Base-by-base conservation (phyloP, 2,113 vertebrate species). In the Hoplias malabaricus region DNA sequence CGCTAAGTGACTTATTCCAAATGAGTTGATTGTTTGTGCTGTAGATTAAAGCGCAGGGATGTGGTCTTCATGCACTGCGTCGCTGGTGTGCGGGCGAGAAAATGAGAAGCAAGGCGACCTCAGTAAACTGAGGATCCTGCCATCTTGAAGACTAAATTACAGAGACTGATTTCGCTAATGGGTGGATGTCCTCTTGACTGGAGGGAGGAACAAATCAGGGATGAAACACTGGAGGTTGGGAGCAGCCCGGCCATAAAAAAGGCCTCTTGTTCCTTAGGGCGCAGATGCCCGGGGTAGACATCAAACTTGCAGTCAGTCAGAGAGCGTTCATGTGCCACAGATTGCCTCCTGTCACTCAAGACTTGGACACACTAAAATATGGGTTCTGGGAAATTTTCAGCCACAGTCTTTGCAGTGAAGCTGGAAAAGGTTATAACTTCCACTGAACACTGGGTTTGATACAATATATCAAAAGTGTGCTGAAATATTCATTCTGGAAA, bases 81-180 rank as follows among this genome's bases (percentile, higher is more conserved):
- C 78, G 86, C 70, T 84, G 86, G 85, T 77, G 82, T 66, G 83
- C 78, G 86, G 84, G 85, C 86, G 88, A 89, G 87, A 90, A 91
- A 90, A 92, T 91, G 82, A 92, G 85, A 92, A 88, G 80, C 87
- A 63, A 88, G 84, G 73, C 80, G 19, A 68, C 59, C 82, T 88
- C 56, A 85, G 87, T 86, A 85, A 75, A 68, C 80, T 76, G 76
- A 61, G 80, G 83, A 72, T 84, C 82, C 84, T 86, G 42, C 86
- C 84, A 87, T 86, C 82, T 83, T 79, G 73, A 81, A n/a, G 79
- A 80, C 70, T 67, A 89, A 91, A 93, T 93, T 91, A 93, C 88
- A 93, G 91, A 90, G 87, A 77, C 27, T 70, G 77, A 29, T 27
- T 89, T 63, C 82, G 78, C 83, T 89, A 87, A 91, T 89, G 83